A percentile compares a stretch with the other conserved stretches of the same genome.
Conservation (phyloP, 1,140 invertebrate species). For the Sycobia sp. region DNA sequence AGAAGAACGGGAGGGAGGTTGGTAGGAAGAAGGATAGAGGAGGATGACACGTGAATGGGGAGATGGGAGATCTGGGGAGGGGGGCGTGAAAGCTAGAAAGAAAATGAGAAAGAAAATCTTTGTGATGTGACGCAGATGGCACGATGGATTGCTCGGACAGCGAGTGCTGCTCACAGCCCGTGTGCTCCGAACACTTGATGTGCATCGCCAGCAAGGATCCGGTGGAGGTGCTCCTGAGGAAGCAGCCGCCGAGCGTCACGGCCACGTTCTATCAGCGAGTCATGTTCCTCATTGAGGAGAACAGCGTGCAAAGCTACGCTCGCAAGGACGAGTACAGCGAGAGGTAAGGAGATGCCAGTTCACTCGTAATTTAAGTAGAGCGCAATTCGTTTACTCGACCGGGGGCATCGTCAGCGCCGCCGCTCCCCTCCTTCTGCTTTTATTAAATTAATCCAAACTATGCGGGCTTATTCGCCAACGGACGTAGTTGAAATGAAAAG, state of each 20-base stretch:
- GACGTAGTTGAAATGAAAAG: constrained; percentile 20
- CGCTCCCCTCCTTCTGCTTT: constrained; percentile 21
- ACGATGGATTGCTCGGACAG: constrained; percentile 97
- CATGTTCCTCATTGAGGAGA: constrained; percentile 97
- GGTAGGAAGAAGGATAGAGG: too few relatives aligned
- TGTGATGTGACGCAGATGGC: constrained; percentile 75
- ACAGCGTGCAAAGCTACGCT: constrained; percentile 97
- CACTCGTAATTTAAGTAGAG: constrained; percentile 26
- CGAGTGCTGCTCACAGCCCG: constrained; percentile 85
- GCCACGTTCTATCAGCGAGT: constrained; percentile 97
- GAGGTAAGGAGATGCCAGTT: constrained; percentile 74
- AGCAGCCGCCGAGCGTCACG: constrained; percentile 93
- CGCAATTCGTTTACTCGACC: constrained; percentile 15
- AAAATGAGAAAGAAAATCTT: not conserved
- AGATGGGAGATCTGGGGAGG: not conserved
- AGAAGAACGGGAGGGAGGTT: not conserved
- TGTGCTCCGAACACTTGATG: constrained; percentile 89
- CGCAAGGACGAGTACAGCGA: constrained; percentile 96
- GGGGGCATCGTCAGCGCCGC: not conserved
- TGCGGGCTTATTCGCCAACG: constrained; percentile 33
- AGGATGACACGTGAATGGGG: not conserved
- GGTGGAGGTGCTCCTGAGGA: constrained; percentile 90
- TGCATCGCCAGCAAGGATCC: constrained; percentile 94
- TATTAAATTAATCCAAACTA: constrained; percentile 35
- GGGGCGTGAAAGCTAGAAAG: not conserved